phyloP scores from a whole-genome alignment of 2,797 vertebrate genomes.

The Hybognathus amarus region DNA sequence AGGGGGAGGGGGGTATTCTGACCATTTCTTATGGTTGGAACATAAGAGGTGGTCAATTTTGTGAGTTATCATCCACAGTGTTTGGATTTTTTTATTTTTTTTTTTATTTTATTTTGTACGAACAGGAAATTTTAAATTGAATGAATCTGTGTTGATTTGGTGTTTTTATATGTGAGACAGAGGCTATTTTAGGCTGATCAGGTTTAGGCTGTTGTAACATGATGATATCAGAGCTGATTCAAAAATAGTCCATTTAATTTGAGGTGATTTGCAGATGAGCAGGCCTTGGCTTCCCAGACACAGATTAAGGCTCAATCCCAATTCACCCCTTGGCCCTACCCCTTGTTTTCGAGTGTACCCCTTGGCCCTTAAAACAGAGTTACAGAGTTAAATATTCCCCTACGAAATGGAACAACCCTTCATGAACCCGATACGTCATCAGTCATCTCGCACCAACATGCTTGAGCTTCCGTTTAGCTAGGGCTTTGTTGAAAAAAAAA shows the following conservation, averaged over 20 bases:
- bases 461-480: too few species aligned
- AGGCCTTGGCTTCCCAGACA: constrained; percentile 17
- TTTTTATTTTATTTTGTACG: too few species aligned
- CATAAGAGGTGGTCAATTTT: not conserved
- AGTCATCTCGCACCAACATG: too few species aligned
- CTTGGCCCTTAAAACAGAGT: too few species aligned
- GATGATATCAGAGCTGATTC: constrained; percentile 36
- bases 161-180: not conserved
- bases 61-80: not conserved
- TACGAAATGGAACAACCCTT: too few species aligned
- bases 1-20: not conserved
- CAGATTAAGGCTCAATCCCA: too few species aligned
- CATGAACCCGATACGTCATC: too few species aligned
- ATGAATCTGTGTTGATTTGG: not conserved
- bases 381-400: too few species aligned
- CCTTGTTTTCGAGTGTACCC: too few species aligned
- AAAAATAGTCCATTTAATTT: constrained; percentile 42
- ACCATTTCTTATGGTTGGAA: not conserved
- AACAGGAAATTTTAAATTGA: constrained; percentile 6
- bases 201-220: constrained; percentile 11
- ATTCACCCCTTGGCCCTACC: too few species aligned
- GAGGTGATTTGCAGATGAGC: constrained; percentile 35
- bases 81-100: not conserved
- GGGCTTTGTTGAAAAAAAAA: too few species aligned
- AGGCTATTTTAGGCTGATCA: not conserved